Conservation (phyloP, 2,797 vertebrate genomes). For the Clarias platycephalus region DNA sequence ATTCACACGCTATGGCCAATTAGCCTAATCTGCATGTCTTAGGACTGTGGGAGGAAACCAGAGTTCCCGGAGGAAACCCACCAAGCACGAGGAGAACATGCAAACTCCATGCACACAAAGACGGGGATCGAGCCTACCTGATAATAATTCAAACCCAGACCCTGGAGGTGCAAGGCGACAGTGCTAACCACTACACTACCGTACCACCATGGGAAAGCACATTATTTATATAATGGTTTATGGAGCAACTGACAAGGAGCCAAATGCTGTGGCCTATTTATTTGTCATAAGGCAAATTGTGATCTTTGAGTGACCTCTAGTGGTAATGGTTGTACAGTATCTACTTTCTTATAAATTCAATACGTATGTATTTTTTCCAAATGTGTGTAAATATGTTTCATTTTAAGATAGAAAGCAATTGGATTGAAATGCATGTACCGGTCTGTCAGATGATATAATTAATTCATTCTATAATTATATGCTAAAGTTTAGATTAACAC, state of each 20-base stretch:
- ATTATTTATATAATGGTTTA: neutral
- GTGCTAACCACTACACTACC: no score
- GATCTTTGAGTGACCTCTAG: neutral
- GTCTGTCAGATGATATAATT: neutral
- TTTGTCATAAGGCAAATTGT: neutral
- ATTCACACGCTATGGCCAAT: no score
- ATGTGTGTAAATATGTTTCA: neutral
- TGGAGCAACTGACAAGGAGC: neutral
- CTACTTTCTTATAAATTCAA: neutral
- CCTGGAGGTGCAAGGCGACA: no score
- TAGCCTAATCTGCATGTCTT: no score
- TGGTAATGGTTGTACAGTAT: neutral
- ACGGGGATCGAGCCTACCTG: no score
- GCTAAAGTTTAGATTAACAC: neutral
- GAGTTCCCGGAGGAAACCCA: no score
- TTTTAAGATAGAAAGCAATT: neutral
- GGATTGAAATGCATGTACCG: neutral
- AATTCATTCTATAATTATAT: neutral
- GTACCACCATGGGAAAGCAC: neutral
- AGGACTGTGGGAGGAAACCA: no score
- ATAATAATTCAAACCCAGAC: no score
- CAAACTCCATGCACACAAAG: no score
- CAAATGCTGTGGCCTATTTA: conserved; percentile 1
- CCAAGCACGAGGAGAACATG: no score
- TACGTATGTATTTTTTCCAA: neutral